phyloP scores from a whole-genome alignment of 2,888 invertebrate species.

The Nymphalis c-album region DNA sequence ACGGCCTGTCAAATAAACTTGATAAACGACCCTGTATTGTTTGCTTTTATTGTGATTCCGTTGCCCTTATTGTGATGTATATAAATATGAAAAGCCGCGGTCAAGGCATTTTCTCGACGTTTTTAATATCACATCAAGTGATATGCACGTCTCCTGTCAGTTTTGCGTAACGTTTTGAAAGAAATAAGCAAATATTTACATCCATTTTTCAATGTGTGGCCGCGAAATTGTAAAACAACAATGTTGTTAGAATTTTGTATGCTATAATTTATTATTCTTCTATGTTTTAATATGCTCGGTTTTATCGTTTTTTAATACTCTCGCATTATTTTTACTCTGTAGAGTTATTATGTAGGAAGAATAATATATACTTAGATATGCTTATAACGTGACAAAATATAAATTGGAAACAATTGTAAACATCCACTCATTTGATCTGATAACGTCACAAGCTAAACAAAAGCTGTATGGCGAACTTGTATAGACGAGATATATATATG shows the following conservation, averaged over 20 bases:
- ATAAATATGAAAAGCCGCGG: conserved; percentile 17
- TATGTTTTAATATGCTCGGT: too few species aligned
- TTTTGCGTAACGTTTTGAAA: conserved; percentile 9
- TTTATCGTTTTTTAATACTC: too few species aligned
- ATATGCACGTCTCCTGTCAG: conserved; percentile 23
- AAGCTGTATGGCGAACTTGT: too few species aligned
- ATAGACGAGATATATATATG: too few species aligned
- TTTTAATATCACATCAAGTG: conserved; percentile 22
- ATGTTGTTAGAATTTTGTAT: not conserved
- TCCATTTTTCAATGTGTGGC: conserved; percentile 23
- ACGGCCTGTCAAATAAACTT: conserved; percentile 25
- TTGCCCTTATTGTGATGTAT: conserved; percentile 9
- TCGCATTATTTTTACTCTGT: too few species aligned
- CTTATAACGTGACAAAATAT: too few species aligned
- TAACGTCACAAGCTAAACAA: too few species aligned
- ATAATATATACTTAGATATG: too few species aligned
- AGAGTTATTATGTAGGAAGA: too few species aligned
- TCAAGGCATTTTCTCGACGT: conserved; percentile 19
- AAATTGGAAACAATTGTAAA: too few species aligned
- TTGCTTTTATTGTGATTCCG: conserved; percentile 19
- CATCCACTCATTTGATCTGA: too few species aligned
- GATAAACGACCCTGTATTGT: conserved; percentile 29
- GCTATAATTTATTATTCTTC: too few species aligned
- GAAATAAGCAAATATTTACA: conserved; percentile 21
- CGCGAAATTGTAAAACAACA: conserved; percentile 2